Base-by-base conservation (phyloP, 2,888 invertebrate species). In the Melangyna quadrimaculata region DNA sequence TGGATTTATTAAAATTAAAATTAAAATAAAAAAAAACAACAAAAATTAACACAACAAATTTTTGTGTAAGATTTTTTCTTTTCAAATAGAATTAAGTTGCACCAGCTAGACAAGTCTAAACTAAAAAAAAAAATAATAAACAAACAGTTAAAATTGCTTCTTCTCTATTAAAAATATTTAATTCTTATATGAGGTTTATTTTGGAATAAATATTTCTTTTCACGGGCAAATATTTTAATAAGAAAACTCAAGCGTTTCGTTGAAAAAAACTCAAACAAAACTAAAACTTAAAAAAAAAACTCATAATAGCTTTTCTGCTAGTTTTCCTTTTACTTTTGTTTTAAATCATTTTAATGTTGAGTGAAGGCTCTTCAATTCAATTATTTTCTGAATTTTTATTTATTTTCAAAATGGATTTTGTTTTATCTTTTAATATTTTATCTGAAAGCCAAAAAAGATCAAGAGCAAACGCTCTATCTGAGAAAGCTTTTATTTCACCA, bases 21-120 rank as follows among this genome's bases (percentile, higher is more conserved):
- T 29, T 29, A 29, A 29, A 7, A 7, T 19, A 32, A 10, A 32
- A 2, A 10, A 29, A 32, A 57, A 57, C 6, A 51, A 61, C 12
- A 40, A 40, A 22, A 24, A 48, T 19, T 19, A 19, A 65, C 37
- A 45, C 48, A 69, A 51, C 14, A 8, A 73, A 27, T 55, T 73
- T 32, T 61, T 61, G 78, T 82, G 72, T 80, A 69, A 53, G 19
- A 69, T 22, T 45, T 40, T 73, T 59, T 59, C 8, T 35, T 71
- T 67, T 63, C 29, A 74, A 67, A 67, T 78, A 83, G 78, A 55
- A 51, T 70, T 78, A 83, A 79, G 78, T 83, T 78, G 83, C 83
- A 83, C 74, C 79, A 69, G 53, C 73, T 63, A 78, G 59, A 67
- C 69, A 69, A 72, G 35, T 29, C 43, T 61, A 72, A 59, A 53